phyloP scores from a whole-genome alignment of 2,797 vertebrate species.

The Chaenodraco wilsoni region DNA sequence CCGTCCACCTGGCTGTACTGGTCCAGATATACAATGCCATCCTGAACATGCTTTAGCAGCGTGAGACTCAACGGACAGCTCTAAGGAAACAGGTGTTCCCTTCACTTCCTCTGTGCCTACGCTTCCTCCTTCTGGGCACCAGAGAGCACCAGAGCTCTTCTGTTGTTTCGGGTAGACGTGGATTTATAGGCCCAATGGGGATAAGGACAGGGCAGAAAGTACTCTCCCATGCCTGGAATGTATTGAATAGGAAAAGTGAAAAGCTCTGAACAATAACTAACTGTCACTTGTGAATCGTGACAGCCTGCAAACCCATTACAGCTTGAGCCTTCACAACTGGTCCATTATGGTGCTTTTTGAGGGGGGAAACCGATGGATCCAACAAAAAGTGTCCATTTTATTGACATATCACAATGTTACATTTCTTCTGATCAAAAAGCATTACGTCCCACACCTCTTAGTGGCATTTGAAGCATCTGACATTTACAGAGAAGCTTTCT shows the following conservation, averaged over 20 bases:
- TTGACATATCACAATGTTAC: slow-evolving; percentile 55
- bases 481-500: slow-evolving; percentile 35
- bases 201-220: slow-evolving; percentile 37
- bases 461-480: slow-evolving; percentile 51
- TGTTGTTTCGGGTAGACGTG: slow-evolving; percentile 34
- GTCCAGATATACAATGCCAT: slow-evolving; percentile 98
- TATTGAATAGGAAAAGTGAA: slow-evolving; percentile 45
- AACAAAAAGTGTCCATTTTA: slow-evolving; percentile 54
- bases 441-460: slow-evolving; percentile 26
- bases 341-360: slow-evolving; percentile 38
- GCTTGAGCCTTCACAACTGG: slow-evolving; percentile 41
- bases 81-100: slow-evolving; percentile 19
- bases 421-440: slow-evolving; percentile 40
- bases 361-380: slow-evolving; percentile 41
- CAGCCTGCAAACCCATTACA: slow-evolving; percentile 29
- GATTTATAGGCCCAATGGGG: slow-evolving; percentile 36
- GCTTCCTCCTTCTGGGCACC: slow-evolving; percentile 63
- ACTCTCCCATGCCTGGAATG: slow-evolving; percentile 58
- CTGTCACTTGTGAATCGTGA: neutral
- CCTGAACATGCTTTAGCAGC: slow-evolving; percentile 91
- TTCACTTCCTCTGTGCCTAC: slow-evolving; percentile 59
- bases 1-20: slow-evolving; percentile 96
- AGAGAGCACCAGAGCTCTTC: slow-evolving; percentile 74
- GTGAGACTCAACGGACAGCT: slow-evolving; percentile 35
- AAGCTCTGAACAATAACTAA: slow-evolving; percentile 34